phyloP scores from a whole-genome alignment of 2,888 invertebrate genomes.

The Schizotus pectinicornis region DNA sequence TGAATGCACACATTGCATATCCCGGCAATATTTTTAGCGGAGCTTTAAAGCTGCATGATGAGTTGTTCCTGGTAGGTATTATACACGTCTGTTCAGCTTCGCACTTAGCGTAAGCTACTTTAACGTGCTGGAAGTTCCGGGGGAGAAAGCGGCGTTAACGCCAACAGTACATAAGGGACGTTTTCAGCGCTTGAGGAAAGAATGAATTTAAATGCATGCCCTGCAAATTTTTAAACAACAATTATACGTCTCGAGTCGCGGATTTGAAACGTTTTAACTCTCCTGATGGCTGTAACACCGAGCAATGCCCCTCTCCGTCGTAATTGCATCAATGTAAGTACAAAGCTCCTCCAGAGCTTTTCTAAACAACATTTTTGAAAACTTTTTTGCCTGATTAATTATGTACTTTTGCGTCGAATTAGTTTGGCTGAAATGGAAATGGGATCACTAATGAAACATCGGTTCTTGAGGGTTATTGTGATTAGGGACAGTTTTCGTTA shows the following conservation, averaged over 20 bases:
- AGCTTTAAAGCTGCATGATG: conserved; percentile 28
- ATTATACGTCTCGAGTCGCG: background rate
- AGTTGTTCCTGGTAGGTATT: conserved; percentile 29
- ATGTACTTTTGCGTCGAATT: too few species aligned
- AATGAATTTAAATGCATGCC: background rate
- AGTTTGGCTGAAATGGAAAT: too few species aligned
- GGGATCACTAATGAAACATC: too few species aligned
- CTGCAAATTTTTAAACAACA: conserved; percentile 1
- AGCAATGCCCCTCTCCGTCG: too few species aligned
- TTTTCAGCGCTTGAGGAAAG: background rate
- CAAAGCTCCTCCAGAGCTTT: too few species aligned
- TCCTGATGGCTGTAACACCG: background rate
- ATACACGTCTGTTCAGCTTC: conserved; percentile 31
- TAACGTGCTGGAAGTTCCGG: conserved; percentile 16
- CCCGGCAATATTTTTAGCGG: conserved; percentile 27
- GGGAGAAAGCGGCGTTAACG: conserved; percentile 13
- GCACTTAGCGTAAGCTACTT: conserved; percentile 34
- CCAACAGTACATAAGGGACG: conserved; percentile 4
- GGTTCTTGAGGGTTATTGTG: too few species aligned
- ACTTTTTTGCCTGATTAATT: too few species aligned
- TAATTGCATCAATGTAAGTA: too few species aligned
- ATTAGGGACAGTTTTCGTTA: too few species aligned
- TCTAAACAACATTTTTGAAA: too few species aligned
- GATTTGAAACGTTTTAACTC: background rate
- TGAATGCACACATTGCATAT: conserved; percentile 24